Evolutionary conservation across 2,888 invertebrate species (phyloP).

Genomic region (Seira ritae): DNA sequence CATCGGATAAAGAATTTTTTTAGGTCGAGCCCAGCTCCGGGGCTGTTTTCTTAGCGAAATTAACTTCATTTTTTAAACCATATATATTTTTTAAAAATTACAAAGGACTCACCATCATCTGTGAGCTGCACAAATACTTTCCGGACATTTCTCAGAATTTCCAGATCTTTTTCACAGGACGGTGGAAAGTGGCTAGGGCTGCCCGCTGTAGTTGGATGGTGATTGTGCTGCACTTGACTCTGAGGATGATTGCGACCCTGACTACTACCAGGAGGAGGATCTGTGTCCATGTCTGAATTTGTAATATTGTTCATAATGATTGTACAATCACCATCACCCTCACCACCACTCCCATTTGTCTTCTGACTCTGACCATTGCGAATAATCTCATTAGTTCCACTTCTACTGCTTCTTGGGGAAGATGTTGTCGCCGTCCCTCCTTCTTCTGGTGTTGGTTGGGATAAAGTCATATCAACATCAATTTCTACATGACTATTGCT

Average conservation of each 20-base stretch:
- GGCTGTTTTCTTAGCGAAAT: too few species aligned
- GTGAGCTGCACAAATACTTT: conserved; percentile 58
- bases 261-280: conserved; percentile 40
- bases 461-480: conserved; percentile 60
- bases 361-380: conserved; percentile 42
- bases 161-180: conserved; percentile 60
- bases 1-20: neutral
- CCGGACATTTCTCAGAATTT: conserved; percentile 56
- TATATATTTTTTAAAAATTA: too few species aligned
- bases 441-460: conserved; percentile 19
- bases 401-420: conserved; percentile 27
- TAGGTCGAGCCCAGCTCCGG: neutral
- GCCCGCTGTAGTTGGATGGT: conserved; percentile 5
- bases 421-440: too few species aligned
- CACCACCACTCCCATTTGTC: neutral
- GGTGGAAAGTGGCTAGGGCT: conserved; percentile 47
- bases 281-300: too few species aligned
- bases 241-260: conserved; percentile 22
- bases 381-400: conserved; percentile 37
- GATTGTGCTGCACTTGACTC: conserved; percentile 24
- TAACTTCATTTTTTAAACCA: too few species aligned
- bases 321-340: conserved; percentile 16
- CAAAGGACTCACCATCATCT: conserved; percentile 60
- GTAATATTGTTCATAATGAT: conserved; percentile 40
- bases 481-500: conserved; percentile 55